Percentiles rank a stretch among this genome's conserved stretches.
Evolutionary conservation across 2,113 vertebrate species (phyloP).

Genomic region (Meleagris gallopavo): DNA sequence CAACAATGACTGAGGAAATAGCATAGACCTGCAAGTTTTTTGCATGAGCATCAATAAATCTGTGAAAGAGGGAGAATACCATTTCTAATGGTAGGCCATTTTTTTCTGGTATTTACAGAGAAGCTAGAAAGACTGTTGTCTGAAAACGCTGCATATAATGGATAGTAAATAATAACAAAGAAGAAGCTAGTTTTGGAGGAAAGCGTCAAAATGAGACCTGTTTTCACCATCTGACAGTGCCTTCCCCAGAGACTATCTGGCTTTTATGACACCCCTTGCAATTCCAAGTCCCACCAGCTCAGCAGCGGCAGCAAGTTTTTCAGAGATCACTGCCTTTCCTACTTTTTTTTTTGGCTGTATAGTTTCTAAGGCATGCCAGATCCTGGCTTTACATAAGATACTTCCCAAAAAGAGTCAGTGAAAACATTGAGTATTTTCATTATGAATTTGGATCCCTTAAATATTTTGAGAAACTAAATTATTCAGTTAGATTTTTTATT

Average conservation of each 20-base stretch:
- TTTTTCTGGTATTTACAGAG: neutral
- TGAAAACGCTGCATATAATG: neutral
- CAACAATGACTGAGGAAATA: fast-evolving
- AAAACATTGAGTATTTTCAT: constrained; percentile 15
- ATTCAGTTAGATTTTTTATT: neutral
- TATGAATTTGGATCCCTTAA: neutral
- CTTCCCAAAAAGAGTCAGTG: neutral
- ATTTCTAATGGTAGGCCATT: neutral
- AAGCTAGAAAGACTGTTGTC: neutral
- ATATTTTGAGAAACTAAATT: neutral
- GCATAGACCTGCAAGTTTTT: neutral
- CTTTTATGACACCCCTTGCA: neutral
- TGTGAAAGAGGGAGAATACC: neutral
- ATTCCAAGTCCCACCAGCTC: neutral
- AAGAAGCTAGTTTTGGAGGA: neutral
- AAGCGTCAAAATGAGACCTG: neutral
- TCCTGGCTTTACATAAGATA: neutral
- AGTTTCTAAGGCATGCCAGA: neutral
- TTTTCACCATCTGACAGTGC: neutral
- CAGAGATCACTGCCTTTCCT: neutral
- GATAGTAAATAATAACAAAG: neutral
- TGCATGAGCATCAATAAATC: neutral
- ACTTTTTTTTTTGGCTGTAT: neutral
- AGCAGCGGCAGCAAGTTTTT: neutral
- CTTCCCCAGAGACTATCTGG: neutral